A percentile compares a stretch with the other conserved stretches of the same genome.
These are phyloP conservation scores for Hydrotaea cyrtoneurina DNA, from an alignment of 2,888 invertebrate species.

Conservation along the genomic window DNA sequence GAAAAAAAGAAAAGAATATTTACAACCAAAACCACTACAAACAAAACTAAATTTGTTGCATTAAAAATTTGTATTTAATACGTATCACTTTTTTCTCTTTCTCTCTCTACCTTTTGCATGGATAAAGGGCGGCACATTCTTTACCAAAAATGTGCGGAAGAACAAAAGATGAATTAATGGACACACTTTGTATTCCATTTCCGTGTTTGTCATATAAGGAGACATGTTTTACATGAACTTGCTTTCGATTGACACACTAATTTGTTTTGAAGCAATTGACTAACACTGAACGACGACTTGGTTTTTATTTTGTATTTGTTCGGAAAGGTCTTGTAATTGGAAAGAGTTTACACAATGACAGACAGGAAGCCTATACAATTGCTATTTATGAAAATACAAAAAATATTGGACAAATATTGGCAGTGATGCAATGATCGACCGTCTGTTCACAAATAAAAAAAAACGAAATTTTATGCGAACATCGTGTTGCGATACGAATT, in stretches of 20 bases:
- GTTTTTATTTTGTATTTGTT: constrained; percentile 21
- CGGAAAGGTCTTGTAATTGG: not conserved
- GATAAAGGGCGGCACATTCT: constrained; percentile 45
- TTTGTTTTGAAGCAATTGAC: constrained; percentile 7
- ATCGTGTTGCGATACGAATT: too few relatives aligned
- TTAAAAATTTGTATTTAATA: constrained; percentile 62
- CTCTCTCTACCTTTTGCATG: too few relatives aligned
- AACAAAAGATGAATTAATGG: constrained; percentile 33
- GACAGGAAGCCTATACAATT: constrained; percentile 66
- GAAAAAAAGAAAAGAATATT: constrained; percentile 24
- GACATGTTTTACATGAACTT: not conserved
- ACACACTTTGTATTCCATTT: constrained; percentile 14
- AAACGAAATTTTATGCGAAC: not conserved
- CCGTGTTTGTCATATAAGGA: constrained; percentile 24
- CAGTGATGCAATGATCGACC: constrained; percentile 52
- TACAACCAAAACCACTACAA: constrained; percentile 66
- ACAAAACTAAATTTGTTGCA: constrained; percentile 43
- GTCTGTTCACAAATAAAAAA: not conserved
- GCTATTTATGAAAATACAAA: constrained; percentile 32
- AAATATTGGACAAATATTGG: not conserved
- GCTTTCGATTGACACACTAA: not conserved
- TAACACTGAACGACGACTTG: constrained; percentile 41
- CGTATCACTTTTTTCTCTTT: constrained; percentile 31
- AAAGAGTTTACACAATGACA: constrained; percentile 52
- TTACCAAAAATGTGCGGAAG: constrained; percentile 54